Conservation (phyloP, 2,113 vertebrate species). For the Delphinus delphis region DNA sequence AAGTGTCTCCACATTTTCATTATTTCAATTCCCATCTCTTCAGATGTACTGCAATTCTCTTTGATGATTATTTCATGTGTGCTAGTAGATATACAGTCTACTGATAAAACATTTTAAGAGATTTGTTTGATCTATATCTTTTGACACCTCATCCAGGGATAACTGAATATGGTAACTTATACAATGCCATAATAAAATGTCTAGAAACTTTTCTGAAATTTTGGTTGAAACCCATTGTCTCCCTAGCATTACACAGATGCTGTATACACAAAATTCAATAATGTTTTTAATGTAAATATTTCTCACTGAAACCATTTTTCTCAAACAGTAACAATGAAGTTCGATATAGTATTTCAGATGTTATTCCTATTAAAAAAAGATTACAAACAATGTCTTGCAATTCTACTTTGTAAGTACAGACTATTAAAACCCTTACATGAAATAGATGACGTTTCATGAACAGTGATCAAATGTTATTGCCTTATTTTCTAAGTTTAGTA, state of each 20-base stretch:
- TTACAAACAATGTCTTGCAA: not conserved
- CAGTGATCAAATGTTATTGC: conserved; percentile 26
- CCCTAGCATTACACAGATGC: not conserved
- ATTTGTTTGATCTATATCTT: not conserved
- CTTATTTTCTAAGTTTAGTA: conserved; percentile 14
- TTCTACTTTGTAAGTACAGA: conserved; percentile 36
- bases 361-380: conserved; percentile 13
- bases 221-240: not conserved
- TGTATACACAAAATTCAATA: not conserved
- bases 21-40: conserved; percentile 19
- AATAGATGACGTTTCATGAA: conserved; percentile 30
- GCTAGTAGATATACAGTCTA: not conserved
- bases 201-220: conserved; percentile 6
- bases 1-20: not conserved
- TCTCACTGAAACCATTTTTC: conserved; percentile 34
- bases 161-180: not conserved
- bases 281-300: conserved; percentile 31
- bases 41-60: not conserved
- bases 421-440: conserved; percentile 30
- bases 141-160: not conserved
- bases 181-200: not conserved
- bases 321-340: not conserved
- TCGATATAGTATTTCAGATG: not conserved
- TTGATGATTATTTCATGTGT: not conserved
- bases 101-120: conserved; percentile 9